A percentile compares a stretch with the other conserved stretches of the same genome.
phyloP scores from a whole-genome alignment of 1,140 invertebrate species.

The Pogonomyrmex barbatus region DNA sequence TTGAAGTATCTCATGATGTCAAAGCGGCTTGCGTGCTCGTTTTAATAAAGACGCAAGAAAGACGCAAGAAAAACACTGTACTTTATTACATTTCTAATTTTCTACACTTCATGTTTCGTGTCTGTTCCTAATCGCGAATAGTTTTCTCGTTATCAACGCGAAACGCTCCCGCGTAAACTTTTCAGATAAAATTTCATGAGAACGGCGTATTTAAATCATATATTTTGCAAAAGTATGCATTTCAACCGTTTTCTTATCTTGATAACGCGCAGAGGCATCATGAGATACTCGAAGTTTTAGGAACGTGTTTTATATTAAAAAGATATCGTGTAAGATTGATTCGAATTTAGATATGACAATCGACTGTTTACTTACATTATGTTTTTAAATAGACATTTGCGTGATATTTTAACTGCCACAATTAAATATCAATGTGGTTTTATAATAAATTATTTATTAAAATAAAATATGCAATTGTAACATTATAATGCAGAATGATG shows the following conservation, averaged over 20 bases:
- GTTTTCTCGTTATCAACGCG: constrained; percentile 67
- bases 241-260: constrained; percentile 10
- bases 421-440: background rate
- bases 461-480: background rate
- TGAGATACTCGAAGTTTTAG: background rate
- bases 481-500: background rate
- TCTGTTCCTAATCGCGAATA: constrained; percentile 42
- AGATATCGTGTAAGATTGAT: constrained; percentile 26
- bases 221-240: background rate
- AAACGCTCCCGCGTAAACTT: constrained; percentile 32
- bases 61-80: constrained; percentile 61
- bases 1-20: constrained; percentile 41
- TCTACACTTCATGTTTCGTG: constrained; percentile 5
- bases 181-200: constrained; percentile 28
- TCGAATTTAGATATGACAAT: background rate
- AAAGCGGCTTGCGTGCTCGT: constrained; percentile 60
- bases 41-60: constrained; percentile 68
- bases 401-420: background rate
- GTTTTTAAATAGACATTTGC: background rate
- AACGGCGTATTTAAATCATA: constrained; percentile 47
- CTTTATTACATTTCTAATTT: constrained; percentile 58
- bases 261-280: constrained; percentile 1
- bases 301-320: background rate
- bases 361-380: background rate
- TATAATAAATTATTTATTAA: background rate